Evolutionary conservation across 2,888 invertebrate species (phyloP).

Genomic region (Troilus luridus): DNA sequence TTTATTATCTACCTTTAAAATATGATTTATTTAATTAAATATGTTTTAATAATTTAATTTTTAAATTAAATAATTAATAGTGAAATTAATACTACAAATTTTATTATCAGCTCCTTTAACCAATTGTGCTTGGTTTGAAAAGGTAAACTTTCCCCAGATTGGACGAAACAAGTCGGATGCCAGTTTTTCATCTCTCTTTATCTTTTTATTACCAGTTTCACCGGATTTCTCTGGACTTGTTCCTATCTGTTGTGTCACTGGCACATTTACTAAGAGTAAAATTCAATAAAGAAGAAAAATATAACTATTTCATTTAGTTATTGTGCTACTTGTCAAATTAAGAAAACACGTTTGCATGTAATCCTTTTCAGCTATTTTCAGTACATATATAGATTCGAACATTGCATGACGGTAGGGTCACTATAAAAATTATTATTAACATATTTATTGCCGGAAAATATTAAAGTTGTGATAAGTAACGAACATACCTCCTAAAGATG

Average conservation of each 20-base stretch:
- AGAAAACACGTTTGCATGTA: neutral
- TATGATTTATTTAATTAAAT: neutral
- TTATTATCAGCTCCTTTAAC: neutral
- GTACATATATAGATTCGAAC: too few relatives aligned
- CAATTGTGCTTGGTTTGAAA: neutral
- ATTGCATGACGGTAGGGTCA: too few relatives aligned
- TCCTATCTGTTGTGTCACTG: conserved; percentile 25
- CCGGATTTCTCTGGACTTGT: conserved; percentile 44
- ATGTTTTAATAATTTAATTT: too few relatives aligned
- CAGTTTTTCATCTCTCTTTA: conserved; percentile 35
- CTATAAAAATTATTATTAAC: too few relatives aligned
- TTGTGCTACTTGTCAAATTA: neutral
- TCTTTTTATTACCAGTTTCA: conserved; percentile 44
- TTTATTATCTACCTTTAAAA: too few relatives aligned
- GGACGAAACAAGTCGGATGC: conserved; percentile 22
- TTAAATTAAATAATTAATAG: too few relatives aligned
- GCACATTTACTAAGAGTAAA: conserved; percentile 27
- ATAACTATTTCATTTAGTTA: neutral
- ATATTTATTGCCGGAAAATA: too few relatives aligned
- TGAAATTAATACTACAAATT: neutral
- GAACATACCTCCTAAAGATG: too few relatives aligned
- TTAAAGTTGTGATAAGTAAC: too few relatives aligned
- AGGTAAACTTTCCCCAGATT: neutral
- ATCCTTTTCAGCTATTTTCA: too few relatives aligned
- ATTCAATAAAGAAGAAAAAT: neutral